Percentiles rank a stretch among this genome's conserved stretches.
These are phyloP conservation scores for Coptodon rendalli DNA, from an alignment of 2,113 vertebrate genomes.

Conservation along the genomic window DNA sequence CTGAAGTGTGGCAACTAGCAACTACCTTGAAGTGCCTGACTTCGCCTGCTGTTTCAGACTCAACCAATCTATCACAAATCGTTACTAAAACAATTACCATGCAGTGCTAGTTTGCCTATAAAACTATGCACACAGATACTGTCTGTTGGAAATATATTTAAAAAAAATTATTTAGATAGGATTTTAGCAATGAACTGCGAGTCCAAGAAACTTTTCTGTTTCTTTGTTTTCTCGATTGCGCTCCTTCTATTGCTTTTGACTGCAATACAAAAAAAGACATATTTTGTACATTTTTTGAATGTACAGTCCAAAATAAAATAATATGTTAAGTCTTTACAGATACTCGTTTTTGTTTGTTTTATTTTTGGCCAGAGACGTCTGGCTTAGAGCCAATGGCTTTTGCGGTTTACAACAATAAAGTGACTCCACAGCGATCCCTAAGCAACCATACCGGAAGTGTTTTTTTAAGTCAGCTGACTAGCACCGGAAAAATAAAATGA, in stretches of 20 bases:
- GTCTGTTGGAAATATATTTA: background rate
- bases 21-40: background rate
- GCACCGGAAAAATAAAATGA: background rate
- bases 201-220: background rate
- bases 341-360: background rate
- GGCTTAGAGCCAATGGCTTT: background rate
- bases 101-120: background rate
- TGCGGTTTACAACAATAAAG: background rate
- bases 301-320: background rate
- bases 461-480: slow-evolving; percentile 63
- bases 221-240: background rate
- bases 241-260: slow-evolving; percentile 50
- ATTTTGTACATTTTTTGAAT: background rate
- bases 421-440: background rate
- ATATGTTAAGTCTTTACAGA: background rate
- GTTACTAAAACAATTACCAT: background rate
- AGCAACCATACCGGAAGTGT: slow-evolving; percentile 43
- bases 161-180: background rate
- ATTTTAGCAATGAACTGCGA: background rate
- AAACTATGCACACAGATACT: background rate
- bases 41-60: background rate
- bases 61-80: background rate
- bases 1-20: background rate
- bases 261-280: background rate
- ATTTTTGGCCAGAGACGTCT: background rate